Percentiles rank a stretch among this genome's conserved stretches.
Conservation (phyloP, 2,797 vertebrate species). For the Lutjanus campechanus region DNA sequence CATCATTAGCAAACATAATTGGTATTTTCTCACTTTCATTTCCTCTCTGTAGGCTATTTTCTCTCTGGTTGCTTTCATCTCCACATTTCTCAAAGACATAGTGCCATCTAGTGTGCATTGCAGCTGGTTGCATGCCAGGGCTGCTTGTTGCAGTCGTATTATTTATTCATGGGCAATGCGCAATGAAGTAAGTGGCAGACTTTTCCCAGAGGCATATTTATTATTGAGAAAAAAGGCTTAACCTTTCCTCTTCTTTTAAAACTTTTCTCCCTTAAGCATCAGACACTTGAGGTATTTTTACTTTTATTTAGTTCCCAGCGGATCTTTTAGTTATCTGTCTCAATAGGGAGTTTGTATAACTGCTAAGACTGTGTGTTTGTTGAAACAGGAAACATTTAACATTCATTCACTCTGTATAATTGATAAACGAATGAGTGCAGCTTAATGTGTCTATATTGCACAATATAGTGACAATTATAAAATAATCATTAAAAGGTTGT, state of each 20-base stretch:
- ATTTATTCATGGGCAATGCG: conserved; percentile 64
- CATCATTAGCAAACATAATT: conserved; percentile 28
- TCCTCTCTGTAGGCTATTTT: neutral
- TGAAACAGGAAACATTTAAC: neutral
- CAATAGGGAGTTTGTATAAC: neutral
- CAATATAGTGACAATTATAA: neutral
- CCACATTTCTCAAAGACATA: conserved; percentile 52
- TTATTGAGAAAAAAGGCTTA: conserved; percentile 36
- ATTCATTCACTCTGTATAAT: conserved; percentile 8
- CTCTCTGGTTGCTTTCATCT: neutral
- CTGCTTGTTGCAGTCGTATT: conserved; percentile 37
- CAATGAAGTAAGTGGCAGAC: conserved; percentile 40
- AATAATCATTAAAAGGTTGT: neutral
- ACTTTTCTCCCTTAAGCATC: neutral
- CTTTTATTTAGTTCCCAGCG: neutral
- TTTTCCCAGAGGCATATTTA: conserved; percentile 51
- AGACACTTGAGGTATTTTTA: conserved; percentile 2
- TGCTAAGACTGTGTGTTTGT: neutral
- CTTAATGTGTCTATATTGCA: neutral
- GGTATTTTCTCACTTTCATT: conserved; percentile 1
- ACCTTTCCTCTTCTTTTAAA: conserved; percentile 5
- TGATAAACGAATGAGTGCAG: neutral
- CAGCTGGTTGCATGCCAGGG: conserved; percentile 39
- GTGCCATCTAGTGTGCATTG: conserved; percentile 77
- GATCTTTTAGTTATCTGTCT: neutral